Percentiles rank a stretch among this genome's conserved stretches.
These are phyloP conservation scores for Cheilosia urbana DNA, from an alignment of 2,888 invertebrate genomes.

Conservation along the genomic window DNA sequence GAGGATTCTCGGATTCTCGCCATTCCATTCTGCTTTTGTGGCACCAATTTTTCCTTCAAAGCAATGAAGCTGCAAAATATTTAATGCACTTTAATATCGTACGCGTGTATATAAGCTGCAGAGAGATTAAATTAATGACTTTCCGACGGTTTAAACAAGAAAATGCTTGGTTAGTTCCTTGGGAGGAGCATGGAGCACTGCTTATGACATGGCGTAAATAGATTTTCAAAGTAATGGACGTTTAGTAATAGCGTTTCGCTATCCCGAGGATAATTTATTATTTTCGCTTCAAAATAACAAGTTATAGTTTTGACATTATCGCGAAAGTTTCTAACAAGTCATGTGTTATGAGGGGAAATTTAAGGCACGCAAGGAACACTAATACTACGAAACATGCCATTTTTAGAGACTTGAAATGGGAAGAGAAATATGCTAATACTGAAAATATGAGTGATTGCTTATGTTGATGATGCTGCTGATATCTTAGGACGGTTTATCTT, in stretches of 20 bases:
- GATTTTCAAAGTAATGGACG: slow-evolving; percentile 27
- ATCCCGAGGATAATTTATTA: slow-evolving; percentile 17
- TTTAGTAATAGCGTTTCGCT: neutral
- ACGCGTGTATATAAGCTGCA: neutral
- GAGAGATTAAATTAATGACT: slow-evolving; percentile 18
- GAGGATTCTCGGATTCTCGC: neutral
- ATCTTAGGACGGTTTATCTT: too few relatives aligned
- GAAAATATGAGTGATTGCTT: too few relatives aligned
- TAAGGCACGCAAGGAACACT: too few relatives aligned
- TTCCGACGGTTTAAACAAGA: slow-evolving; percentile 4
- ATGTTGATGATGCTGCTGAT: too few relatives aligned
- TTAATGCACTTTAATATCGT: slow-evolving; percentile 4
- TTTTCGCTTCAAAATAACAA: neutral
- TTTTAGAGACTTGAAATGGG: too few relatives aligned
- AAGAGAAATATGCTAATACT: too few relatives aligned
- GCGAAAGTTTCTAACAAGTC: too few relatives aligned
- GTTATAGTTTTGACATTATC: too few relatives aligned
- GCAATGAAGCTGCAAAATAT: slow-evolving; percentile 22
- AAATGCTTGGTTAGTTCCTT: neutral
- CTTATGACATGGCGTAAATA: slow-evolving; percentile 32
- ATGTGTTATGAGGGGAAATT: too few relatives aligned
- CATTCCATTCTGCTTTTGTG: neutral
- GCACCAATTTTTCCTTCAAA: neutral
- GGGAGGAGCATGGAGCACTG: neutral
- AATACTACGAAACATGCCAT: too few relatives aligned